A percentile compares a stretch with the other conserved stretches of the same genome.
phyloP scores from a whole-genome alignment of 2,113 vertebrate species.

The Epinephelus moara region DNA sequence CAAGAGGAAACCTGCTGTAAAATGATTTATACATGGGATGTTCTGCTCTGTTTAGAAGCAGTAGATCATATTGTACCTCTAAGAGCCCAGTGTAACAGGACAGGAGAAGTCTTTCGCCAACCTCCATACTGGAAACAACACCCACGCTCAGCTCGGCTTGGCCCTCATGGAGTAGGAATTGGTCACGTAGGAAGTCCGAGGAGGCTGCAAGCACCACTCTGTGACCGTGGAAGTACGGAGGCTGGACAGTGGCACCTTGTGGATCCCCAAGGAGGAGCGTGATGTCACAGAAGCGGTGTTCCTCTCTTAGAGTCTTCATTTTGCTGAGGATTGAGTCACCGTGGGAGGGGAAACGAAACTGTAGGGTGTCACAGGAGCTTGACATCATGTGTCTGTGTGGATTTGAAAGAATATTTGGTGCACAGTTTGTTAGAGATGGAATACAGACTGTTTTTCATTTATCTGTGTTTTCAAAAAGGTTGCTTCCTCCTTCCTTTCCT shows the following conservation, averaged over 20 bases:
- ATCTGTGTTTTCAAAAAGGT: neutral
- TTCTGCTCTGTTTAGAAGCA: neutral
- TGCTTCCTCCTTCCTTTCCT: neutral
- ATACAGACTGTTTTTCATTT: neutral
- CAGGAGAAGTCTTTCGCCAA: slow-evolving; percentile 74
- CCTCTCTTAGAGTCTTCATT: slow-evolving; percentile 76
- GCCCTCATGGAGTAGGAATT: slow-evolving; percentile 79
- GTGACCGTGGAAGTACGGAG: slow-evolving; percentile 75
- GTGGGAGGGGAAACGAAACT: slow-evolving; percentile 70
- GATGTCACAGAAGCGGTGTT: slow-evolving; percentile 77
- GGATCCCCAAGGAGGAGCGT: slow-evolving; percentile 68
- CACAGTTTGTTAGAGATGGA: neutral
- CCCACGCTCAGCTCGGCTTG: slow-evolving; percentile 67
- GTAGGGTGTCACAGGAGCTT: slow-evolving; percentile 59
- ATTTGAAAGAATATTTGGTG: neutral
- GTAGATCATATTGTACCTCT: slow-evolving; percentile 56
- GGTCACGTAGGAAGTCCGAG: slow-evolving; percentile 81
- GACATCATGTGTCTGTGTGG: slow-evolving; percentile 46
- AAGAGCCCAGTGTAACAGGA: slow-evolving; percentile 82
- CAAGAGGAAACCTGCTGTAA: no score
- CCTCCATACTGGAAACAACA: slow-evolving; percentile 70
- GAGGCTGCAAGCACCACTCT: slow-evolving; percentile 81
- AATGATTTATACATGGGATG: no score
- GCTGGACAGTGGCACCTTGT: neutral
- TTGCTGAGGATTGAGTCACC: slow-evolving; percentile 72